Conservation (phyloP, 2,113 vertebrate species). For the Neotoma lepida region DNA sequence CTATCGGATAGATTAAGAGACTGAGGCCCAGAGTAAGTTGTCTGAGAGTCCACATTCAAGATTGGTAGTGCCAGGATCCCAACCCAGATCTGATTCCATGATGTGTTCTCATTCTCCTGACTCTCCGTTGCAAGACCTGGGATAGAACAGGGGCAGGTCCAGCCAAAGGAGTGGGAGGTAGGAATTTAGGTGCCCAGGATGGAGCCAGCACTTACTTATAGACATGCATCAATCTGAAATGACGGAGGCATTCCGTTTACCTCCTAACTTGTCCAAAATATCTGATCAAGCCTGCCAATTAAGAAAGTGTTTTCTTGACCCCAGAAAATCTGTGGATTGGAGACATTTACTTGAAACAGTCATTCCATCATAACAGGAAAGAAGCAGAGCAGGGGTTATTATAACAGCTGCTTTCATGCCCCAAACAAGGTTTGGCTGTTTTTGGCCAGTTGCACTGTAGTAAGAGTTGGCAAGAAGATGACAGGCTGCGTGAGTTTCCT, state of each 20-base stretch:
- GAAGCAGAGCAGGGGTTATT: conserved; percentile 74
- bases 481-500: conserved; percentile 75
- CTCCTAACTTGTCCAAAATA: conserved; percentile 72
- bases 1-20: background rate
- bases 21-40: background rate
- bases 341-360: conserved; percentile 79
- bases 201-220: background rate
- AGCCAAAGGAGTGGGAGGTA: background rate
- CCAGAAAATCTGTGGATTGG: conserved; percentile 73
- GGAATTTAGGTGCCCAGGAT: background rate
- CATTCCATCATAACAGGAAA: conserved; percentile 79
- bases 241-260: conserved; percentile 72
- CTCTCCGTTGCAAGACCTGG: background rate
- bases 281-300: conserved; percentile 65
- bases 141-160: background rate
- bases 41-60: background rate
- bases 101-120: background rate
- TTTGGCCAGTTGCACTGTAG: conserved; percentile 72
- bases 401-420: conserved; percentile 83
- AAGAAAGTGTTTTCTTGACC: conserved; percentile 79
- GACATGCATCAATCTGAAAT: conserved; percentile 28
- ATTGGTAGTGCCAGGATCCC: background rate
- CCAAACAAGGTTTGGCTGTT: conserved; percentile 79
- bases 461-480: conserved; percentile 73
- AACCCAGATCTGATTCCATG: background rate